phyloP scores from a whole-genome alignment of 2,797 vertebrate species.

The Cossypha heuglini region DNA sequence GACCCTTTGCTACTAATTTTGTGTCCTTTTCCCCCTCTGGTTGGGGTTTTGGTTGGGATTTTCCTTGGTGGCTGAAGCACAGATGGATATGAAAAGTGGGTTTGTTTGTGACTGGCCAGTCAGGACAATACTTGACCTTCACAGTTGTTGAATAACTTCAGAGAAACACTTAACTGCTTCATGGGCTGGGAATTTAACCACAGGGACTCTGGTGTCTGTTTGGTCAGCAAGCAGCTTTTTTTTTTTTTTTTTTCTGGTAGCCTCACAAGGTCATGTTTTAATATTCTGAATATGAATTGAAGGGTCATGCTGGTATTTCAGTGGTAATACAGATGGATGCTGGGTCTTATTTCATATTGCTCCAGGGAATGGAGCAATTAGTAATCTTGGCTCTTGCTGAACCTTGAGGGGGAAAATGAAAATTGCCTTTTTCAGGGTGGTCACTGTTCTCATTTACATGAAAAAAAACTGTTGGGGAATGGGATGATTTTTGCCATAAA shows the following conservation, averaged over 20 bases:
- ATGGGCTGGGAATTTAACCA: not conserved
- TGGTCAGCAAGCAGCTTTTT: not conserved
- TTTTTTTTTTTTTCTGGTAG: not conserved
- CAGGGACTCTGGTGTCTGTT: not conserved
- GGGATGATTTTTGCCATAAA: not conserved
- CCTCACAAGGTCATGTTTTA: not conserved
- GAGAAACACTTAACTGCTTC: not conserved
- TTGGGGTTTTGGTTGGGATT: not conserved
- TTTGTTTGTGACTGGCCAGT: not conserved
- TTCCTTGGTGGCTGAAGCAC: not conserved
- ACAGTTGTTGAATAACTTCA: slow-evolving; percentile 51
- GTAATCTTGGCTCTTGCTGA: not conserved
- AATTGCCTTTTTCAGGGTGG: not conserved
- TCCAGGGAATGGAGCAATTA: not conserved
- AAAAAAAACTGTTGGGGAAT: not conserved
- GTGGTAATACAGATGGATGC: not conserved
- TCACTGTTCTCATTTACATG: not conserved
- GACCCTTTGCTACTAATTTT: not conserved
- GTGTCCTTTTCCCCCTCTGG: not conserved
- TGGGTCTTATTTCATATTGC: not conserved
- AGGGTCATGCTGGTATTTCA: not conserved
- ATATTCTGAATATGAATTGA: not conserved
- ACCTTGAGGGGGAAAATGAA: not conserved
- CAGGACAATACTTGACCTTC: slow-evolving; percentile 34
- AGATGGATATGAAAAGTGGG: not conserved